Evolutionary conservation across 53 echinoderm and acorn worm species (phyloP).

Genomic region (Echinometra lucunter): DNA sequence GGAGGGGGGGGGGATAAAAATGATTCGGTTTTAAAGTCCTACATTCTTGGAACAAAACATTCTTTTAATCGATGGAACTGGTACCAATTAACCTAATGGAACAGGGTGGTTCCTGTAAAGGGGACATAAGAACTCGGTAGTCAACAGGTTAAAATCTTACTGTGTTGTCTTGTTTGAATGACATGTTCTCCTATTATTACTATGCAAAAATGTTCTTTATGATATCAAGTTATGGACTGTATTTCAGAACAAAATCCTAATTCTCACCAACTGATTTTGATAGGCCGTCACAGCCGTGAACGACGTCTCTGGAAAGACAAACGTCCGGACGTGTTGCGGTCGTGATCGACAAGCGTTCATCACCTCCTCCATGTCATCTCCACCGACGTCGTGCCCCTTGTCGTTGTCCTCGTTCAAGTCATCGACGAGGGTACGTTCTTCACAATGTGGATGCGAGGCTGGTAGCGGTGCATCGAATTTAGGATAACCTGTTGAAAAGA

Average conservation of each 20-base stretch:
- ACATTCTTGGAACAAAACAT: no score
- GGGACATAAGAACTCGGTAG: no score
- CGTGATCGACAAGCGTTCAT: conserved; percentile 60
- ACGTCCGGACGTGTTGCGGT: conserved; percentile 79
- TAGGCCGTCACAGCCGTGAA: conserved; percentile 99
- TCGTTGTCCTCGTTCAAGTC: conserved; percentile 52
- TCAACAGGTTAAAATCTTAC: no score
- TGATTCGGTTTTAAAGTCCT: no score
- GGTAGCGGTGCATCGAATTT: conserved; percentile 99
- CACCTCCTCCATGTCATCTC: conserved; percentile 66
- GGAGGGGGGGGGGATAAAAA: no score
- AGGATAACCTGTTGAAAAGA: conserved; percentile 80
- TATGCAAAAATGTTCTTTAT: not conserved
- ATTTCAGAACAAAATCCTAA: not conserved
- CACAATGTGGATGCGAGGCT: conserved; percentile 91
- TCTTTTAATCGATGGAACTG: no score
- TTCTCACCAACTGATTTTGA: conserved; percentile 94
- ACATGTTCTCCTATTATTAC: no score
- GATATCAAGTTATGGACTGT: not conserved
- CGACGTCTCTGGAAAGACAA: conserved; percentile 86
- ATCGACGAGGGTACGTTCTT: conserved; percentile 51
- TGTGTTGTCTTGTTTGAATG: no score
- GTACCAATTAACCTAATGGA: no score
- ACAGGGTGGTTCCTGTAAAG: no score
- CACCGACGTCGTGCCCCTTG: conserved; percentile 13